Conservation (phyloP, 2,888 invertebrate genomes). For the Gonocerus acuteangulatus region DNA sequence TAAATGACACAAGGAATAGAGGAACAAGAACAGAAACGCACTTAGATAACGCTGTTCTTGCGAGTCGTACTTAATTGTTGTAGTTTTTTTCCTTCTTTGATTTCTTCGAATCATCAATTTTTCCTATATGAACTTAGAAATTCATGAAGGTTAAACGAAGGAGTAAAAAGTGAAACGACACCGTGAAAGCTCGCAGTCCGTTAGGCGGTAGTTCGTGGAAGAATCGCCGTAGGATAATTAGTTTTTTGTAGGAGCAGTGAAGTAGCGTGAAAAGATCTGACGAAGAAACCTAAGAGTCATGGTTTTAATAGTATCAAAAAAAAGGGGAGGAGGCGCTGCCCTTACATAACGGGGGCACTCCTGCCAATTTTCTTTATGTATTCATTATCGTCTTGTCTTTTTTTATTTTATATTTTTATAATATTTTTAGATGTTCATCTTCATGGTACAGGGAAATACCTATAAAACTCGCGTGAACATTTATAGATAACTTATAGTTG, state of each 20-base stretch:
- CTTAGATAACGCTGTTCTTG: too few species aligned
- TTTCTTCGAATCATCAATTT: too few species aligned
- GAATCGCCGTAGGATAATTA: constrained; percentile 13
- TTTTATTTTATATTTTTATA: constrained; percentile 2
- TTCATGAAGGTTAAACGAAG: too few species aligned
- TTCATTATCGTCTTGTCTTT: constrained; percentile 3
- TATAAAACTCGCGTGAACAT: too few species aligned
- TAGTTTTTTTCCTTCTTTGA: too few species aligned
- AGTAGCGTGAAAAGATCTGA: not conserved
- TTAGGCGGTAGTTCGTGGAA: constrained; percentile 25
- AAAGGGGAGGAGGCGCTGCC: not conserved
- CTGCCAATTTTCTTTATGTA: constrained; percentile 23
- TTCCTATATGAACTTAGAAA: too few species aligned
- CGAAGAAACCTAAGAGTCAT: not conserved
- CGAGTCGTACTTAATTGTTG: too few species aligned
- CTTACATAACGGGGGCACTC: constrained; percentile 19
- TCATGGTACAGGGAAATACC: too few species aligned
- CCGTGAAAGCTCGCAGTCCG: constrained; percentile 23
- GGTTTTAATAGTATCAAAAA: not conserved
- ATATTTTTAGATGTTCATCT: too few species aligned
- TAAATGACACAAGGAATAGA: too few species aligned
- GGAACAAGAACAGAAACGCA: too few species aligned
- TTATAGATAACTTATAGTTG: too few species aligned
- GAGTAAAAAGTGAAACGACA: constrained; percentile 6
- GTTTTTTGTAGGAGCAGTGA: constrained; percentile 5